A percentile compares a stretch with the other conserved stretches of the same genome.
These are phyloP conservation scores for Nephotettix cincticeps DNA, from an alignment of 1,140 invertebrate genomes.

Conservation along the genomic window DNA sequence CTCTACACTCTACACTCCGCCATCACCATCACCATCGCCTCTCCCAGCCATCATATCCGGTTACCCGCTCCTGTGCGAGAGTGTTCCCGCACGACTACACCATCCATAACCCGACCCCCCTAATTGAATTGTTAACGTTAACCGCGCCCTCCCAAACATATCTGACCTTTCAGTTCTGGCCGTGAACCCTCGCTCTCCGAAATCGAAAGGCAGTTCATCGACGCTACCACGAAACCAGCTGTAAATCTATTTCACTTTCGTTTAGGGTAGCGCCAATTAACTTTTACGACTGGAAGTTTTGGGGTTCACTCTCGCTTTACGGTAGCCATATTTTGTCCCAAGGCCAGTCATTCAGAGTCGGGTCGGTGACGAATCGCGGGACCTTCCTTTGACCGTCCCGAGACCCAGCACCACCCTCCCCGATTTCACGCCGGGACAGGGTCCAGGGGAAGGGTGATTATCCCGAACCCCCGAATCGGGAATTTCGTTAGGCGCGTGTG, in stretches of 20 bases:
- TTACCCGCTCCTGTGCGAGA: too few species aligned
- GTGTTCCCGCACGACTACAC: too few species aligned
- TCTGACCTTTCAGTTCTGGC: too few species aligned
- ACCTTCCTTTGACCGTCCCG: not conserved
- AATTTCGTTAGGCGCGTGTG: conserved; percentile 1
- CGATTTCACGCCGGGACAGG: too few species aligned
- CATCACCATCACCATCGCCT: too few species aligned
- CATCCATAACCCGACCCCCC: too few species aligned
- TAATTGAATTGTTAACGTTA: too few species aligned
- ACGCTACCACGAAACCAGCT: not conserved
- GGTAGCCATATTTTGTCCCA: conserved; percentile 6
- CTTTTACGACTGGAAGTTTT: not conserved
- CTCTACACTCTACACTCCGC: too few species aligned
- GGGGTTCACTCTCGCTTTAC: conserved; percentile 1
- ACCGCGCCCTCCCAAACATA: too few species aligned
- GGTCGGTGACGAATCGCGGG: conserved; percentile 4
- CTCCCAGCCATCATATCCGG: too few species aligned
- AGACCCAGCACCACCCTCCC: not conserved
- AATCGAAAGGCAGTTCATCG: too few species aligned
- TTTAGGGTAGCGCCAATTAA: not conserved
- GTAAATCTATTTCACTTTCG: conserved; percentile 12
- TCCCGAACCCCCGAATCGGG: not conserved
- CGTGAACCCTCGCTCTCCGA: too few species aligned
- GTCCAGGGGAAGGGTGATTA: not conserved
- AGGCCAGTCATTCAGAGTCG: not conserved